Conservation (phyloP, 2,113 vertebrate genomes). For the Cygnus buccinator region DNA sequence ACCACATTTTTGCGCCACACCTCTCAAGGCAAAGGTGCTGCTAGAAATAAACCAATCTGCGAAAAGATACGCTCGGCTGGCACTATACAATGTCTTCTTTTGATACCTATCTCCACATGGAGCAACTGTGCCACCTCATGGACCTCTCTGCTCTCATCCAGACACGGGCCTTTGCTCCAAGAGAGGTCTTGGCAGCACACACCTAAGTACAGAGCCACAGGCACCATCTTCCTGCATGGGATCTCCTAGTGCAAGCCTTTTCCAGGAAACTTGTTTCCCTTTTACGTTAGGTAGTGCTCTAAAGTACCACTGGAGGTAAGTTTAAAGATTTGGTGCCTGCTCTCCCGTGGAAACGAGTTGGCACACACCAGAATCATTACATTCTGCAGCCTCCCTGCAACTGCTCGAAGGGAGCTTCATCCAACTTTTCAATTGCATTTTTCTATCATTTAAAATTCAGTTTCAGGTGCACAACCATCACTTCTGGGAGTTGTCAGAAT, state of each 20-base stretch:
- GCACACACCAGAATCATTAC: not conserved
- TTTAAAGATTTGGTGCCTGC: not conserved
- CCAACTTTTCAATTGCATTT: not conserved
- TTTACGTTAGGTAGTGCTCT: fast-evolving
- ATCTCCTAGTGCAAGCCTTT: not conserved
- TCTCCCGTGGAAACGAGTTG: fast-evolving
- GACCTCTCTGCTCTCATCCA: not conserved
- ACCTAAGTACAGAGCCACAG: fast-evolving
- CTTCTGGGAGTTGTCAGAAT: not conserved
- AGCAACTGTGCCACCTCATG: not conserved
- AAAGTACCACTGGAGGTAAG: fast-evolving
- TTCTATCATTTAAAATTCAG: not conserved
- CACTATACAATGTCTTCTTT: fast-evolving
- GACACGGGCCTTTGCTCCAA: fast-evolving
- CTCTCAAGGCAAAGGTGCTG: not conserved
- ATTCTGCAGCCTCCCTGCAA: not conserved
- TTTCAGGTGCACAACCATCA: not conserved
- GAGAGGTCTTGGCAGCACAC: not conserved
- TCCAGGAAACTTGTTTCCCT: not conserved
- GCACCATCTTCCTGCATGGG: not conserved
- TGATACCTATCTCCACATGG: fast-evolving
- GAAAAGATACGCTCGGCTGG: fast-evolving
- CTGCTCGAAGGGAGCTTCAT: not conserved
- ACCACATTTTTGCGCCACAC: not conserved
- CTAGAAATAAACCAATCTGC: not conserved